Percentiles rank a stretch among this genome's conserved stretches.
phyloP scores from a whole-genome alignment of 2,797 vertebrate genomes.

The Lateolabrax maculatus region DNA sequence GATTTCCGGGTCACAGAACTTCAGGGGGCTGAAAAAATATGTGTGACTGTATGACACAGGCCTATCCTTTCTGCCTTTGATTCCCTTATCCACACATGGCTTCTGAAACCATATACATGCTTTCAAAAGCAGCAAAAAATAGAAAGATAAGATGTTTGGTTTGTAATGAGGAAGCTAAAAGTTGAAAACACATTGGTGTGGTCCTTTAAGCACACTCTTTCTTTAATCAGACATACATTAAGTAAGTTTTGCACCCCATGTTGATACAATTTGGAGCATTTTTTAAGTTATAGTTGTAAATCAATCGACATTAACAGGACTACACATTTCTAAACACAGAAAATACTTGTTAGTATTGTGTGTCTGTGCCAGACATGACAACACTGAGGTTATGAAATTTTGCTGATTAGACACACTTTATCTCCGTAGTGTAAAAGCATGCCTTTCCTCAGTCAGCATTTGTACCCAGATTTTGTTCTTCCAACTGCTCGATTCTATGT shows the following conservation, averaged over 20 bases:
- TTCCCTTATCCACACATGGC: neutral
- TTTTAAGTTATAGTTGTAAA: neutral
- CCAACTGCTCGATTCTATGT: slow-evolving; percentile 52
- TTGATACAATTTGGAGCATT: neutral
- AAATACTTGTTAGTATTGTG: neutral
- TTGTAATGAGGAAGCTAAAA: neutral
- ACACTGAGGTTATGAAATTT: neutral
- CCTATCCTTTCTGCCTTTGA: neutral
- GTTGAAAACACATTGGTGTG: neutral
- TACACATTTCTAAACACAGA: slow-evolving; percentile 20
- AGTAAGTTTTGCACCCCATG: neutral
- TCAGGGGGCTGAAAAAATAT: neutral
- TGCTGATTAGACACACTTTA: slow-evolving; percentile 38
- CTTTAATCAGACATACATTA: neutral
- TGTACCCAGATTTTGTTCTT: slow-evolving; percentile 31
- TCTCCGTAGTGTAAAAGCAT: neutral
- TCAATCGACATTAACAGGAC: neutral
- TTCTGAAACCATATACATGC: neutral
- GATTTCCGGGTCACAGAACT: neutral
- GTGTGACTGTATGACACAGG: neutral
- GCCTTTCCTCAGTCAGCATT: slow-evolving; percentile 19
- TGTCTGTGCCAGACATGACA: slow-evolving; percentile 7
- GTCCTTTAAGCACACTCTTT: neutral
- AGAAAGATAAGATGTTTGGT: neutral
- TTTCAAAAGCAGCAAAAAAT: neutral